These are phyloP conservation scores for Trachythela sp. DNA, from an alignment of 64 coral and sea anemone species.

Conservation along the genomic window DNA sequence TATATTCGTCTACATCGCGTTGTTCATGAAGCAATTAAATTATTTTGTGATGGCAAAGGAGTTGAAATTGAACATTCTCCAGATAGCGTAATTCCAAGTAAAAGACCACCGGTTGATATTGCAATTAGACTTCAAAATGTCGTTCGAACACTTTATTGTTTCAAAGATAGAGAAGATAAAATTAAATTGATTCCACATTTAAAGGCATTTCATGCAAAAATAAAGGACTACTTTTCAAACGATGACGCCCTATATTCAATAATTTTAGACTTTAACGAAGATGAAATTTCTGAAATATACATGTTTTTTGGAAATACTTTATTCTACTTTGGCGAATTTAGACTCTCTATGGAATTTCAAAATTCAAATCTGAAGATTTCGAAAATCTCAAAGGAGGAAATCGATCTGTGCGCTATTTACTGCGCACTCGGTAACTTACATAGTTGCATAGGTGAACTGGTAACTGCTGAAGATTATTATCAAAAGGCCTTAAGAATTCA, in stretches of 20 bases:
- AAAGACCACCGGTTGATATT: not conserved
- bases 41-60: not conserved
- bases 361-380: not conserved
- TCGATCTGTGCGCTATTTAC: not conserved
- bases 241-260: not conserved
- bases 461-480: too few relatives aligned
- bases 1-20: not conserved
- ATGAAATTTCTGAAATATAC: not conserved
- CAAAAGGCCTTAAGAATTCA: too few relatives aligned
- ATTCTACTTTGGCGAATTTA: too few relatives aligned
- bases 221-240: not conserved
- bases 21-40: conserved; percentile 9
- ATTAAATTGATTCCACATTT: not conserved
- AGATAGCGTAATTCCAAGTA: not conserved
- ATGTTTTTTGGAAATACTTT: not conserved
- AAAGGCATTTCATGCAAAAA: not conserved
- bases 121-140: not conserved
- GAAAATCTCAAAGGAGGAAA: not conserved
- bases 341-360: not conserved
- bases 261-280: not conserved
- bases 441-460: not conserved
- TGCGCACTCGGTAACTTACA: not conserved
- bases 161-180: not conserved
- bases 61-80: not conserved
- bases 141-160: not conserved